Evolutionary conservation across 2,888 invertebrate species (phyloP), one percentile per base, ranked within the genome.

Genomic region (Lithophane ornitopus): DNA sequence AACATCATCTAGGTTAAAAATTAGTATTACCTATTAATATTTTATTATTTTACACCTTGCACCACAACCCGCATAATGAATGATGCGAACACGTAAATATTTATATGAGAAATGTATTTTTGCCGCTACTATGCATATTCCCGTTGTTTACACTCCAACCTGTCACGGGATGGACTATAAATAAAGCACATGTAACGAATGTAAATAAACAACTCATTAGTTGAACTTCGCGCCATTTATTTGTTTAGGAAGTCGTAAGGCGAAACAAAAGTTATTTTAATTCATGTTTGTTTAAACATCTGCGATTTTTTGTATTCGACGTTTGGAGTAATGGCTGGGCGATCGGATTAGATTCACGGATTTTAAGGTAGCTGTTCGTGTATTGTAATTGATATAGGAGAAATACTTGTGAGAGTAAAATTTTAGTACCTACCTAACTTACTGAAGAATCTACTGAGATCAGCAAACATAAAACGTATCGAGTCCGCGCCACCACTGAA

Each of bases 41-140:
- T n/a, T n/a, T n/a, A n/a, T 14, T 26, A 3, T 56, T 16, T 46
- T 34, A 46, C 3, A 16, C 34, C 75, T 82, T 87, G 46, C 2
- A 80, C 85, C 87, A 34, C 61, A 71, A n/a, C 2, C 2, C 14
- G 1, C 26, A 49, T 67, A 82, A 81, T 82, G 77, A 87, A 81
- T 69, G 73, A 85, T 80, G 70, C 77, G 74, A 80, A 68, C 62
- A 69, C 71, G 76, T 88, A 89, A 91, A 90, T 89, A 89, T 90
- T 89, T 89, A 84, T 86, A 86, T 85, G 80, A 81, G 75, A 81
- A 84, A 78, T 77, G 74, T 89, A 86, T 90, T 87, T 89, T 80
- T 85, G 86, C 79, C 86, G 66, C 82, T 74, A 72, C 74, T 83
- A 76, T 85, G 85, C 83, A 85, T 83, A 82, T 70, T 66, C 49